These are phyloP conservation scores for Tor tambroides DNA, from an alignment of 2,113 vertebrate genomes.

Conservation along the genomic window DNA sequence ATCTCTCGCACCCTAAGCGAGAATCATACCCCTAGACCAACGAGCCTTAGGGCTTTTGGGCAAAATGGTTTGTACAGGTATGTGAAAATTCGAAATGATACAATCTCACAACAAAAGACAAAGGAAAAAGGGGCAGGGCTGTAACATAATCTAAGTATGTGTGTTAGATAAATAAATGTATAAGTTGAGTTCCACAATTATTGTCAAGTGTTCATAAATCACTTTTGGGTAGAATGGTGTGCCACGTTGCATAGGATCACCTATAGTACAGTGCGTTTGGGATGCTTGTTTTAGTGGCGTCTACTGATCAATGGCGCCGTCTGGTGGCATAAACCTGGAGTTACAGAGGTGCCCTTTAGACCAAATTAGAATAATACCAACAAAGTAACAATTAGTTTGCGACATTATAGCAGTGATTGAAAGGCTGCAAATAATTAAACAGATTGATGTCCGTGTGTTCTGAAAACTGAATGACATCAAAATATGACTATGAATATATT, in stretches of 20 bases:
- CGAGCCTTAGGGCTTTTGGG: neutral
- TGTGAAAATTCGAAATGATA: too few species aligned
- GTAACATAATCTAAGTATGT: too few species aligned
- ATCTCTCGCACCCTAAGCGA: constrained; percentile 68
- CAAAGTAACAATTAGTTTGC: neutral
- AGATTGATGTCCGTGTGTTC: neutral
- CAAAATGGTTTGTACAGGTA: too few species aligned
- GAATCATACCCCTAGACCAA: constrained; percentile 69
- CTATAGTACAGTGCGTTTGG: neutral
- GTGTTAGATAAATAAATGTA: too few species aligned
- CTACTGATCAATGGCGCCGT: neutral
- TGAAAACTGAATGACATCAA: neutral
- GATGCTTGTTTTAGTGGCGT: neutral
- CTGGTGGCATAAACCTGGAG: neutral
- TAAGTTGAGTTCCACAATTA: too few species aligned
- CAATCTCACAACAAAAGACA: too few species aligned
- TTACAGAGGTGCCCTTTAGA: neutral
- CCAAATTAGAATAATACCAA: neutral
- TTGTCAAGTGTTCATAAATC: too few species aligned
- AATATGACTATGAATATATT: neutral
- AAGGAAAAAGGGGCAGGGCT: too few species aligned
- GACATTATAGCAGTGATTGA: neutral
- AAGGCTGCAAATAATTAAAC: neutral
- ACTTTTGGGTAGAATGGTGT: accelerated
- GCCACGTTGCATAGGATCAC: neutral